Evolutionary conservation across 2,113 vertebrate species (phyloP).

Genomic region (Melanotaenia duboulayi): DNA sequence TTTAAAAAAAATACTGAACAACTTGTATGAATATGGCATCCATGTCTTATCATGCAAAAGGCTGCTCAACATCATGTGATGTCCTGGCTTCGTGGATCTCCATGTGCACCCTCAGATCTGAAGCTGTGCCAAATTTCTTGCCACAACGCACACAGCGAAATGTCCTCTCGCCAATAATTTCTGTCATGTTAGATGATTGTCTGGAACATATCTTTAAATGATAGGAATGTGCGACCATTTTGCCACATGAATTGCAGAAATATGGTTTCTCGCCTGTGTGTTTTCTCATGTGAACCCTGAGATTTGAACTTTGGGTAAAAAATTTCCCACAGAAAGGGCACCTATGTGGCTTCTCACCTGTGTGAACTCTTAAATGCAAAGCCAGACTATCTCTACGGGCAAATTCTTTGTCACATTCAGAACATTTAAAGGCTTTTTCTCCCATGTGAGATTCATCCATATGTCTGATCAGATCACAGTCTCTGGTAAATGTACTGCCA

Average conservation of each 20-base stretch:
- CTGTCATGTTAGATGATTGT: not conserved
- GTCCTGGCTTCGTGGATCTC: conserved; percentile 6
- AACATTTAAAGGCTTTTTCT: conserved; percentile 19
- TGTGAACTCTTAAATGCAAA: conserved; percentile 21
- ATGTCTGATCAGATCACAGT: conserved; percentile 23
- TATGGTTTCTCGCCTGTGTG: conserved; percentile 29
- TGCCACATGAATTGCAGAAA: conserved; percentile 6
- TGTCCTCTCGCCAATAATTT: not conserved
- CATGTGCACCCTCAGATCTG: not conserved
- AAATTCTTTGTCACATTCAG: conserved; percentile 17
- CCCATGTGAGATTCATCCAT: conserved; percentile 17
- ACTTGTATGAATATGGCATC: not conserved
- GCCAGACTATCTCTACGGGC: conserved; percentile 20
- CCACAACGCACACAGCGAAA: not conserved
- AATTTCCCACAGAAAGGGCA: conserved; percentile 21
- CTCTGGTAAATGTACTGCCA: conserved; percentile 2
- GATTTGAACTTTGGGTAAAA: conserved; percentile 28
- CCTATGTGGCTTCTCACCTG: conserved; percentile 10
- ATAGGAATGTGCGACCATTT: conserved; percentile 24
- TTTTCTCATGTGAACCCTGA: conserved; percentile 31
- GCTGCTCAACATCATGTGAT: not conserved
- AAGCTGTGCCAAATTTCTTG: not conserved
- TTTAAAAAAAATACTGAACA: not conserved
- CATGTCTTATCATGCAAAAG: not conserved
- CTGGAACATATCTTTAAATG: conserved; percentile 17